phyloP scores from a whole-genome alignment of 2,797 vertebrate species.

The Brachyrhaphis roseni region DNA sequence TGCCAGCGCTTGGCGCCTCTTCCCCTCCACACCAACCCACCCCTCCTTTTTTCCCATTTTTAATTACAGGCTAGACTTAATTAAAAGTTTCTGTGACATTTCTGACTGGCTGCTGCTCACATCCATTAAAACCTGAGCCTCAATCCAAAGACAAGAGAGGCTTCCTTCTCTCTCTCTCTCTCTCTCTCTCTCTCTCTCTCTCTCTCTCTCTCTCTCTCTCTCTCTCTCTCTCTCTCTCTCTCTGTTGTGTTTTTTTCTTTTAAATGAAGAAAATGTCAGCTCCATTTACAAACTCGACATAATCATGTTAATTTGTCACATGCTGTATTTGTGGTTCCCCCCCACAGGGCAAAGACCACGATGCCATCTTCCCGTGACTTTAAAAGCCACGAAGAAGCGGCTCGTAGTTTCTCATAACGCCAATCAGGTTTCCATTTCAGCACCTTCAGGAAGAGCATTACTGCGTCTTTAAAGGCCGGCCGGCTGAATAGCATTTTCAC shows the following conservation, averaged over 20 bases:
- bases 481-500: conserved; percentile 27
- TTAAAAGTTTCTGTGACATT: conserved; percentile 74
- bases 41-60: conserved; percentile 21
- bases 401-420: conserved; percentile 29
- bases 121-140: conserved; percentile 63
- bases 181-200: neutral
- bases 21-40: neutral
- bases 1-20: conserved; percentile 38
- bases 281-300: conserved; percentile 41
- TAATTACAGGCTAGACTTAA: conserved; percentile 71
- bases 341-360: conserved; percentile 3
- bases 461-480: conserved; percentile 30
- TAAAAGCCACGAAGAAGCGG: conserved; percentile 28
- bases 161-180: neutral
- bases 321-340: neutral
- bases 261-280: conserved; percentile 30
- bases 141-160: conserved; percentile 24
- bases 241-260: neutral
- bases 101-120: conserved; percentile 62
- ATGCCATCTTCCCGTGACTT: conserved; percentile 35
- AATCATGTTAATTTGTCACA: conserved; percentile 48
- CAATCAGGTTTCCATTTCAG: conserved; percentile 41
- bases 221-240: neutral
- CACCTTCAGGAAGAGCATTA: conserved; percentile 11
- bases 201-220: neutral